Evolutionary conservation across 2,113 vertebrate species (phyloP).

Genomic region (Mormyrus lacerda): DNA sequence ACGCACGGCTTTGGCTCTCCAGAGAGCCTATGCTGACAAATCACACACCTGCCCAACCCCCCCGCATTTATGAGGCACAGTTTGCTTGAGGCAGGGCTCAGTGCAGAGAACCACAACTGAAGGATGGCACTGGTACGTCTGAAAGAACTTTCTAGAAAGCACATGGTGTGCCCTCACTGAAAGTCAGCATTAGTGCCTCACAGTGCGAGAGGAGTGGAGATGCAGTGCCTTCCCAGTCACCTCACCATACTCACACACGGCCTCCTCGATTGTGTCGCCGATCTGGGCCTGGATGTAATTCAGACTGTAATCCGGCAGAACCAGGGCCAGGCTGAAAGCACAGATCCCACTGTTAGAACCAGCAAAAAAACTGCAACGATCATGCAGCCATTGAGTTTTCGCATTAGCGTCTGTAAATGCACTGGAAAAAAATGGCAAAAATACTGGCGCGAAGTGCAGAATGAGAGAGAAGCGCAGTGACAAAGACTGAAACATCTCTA

Average conservation of each 20-base stretch:
- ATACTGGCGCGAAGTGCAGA: neutral
- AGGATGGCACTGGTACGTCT: neutral
- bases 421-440: neutral
- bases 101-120: neutral
- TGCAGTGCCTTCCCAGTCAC: neutral
- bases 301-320: slow-evolving; percentile 91
- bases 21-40: neutral
- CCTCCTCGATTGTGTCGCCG: slow-evolving; percentile 79
- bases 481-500: neutral
- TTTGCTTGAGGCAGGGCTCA: neutral
- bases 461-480: neutral
- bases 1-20: neutral
- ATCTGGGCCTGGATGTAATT: slow-evolving; percentile 94
- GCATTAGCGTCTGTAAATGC: neutral
- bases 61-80: neutral
- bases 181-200: too few species aligned
- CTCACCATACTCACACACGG: slow-evolving; percentile 77
- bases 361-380: neutral
- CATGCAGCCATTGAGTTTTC: neutral
- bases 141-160: neutral
- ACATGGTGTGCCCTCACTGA: neutral
- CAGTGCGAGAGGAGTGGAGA: neutral
- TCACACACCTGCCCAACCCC: neutral
- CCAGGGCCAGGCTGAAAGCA: slow-evolving; percentile 86
- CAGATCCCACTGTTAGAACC: slow-evolving; percentile 15